Percentiles rank a stretch among this genome's conserved stretches.
Conservation (phyloP, 1,140 invertebrate species). For the Drosophila nigrodunni region DNA sequence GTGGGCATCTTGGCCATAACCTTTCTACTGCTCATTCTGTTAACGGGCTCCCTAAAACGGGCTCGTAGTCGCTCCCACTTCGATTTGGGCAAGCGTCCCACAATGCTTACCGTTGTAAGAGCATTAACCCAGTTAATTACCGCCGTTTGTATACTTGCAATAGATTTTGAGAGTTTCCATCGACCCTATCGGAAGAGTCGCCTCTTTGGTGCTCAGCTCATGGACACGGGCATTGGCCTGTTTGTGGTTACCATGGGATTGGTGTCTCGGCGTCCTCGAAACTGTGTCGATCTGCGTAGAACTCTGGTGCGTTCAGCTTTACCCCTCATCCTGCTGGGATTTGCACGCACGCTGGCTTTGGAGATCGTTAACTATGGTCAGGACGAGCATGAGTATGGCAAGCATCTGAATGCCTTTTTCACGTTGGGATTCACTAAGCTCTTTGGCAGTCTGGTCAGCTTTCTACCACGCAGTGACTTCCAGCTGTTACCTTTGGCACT, state of each 20-base stretch:
- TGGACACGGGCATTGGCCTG: slow-evolving; percentile 97
- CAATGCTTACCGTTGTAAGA: slow-evolving; percentile 85
- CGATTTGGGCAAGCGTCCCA: slow-evolving; percentile 60
- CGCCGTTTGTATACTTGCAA: slow-evolving; percentile 94
- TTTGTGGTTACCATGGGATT: slow-evolving; percentile 94
- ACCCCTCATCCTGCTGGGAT: slow-evolving; percentile 89
- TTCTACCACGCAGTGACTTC: slow-evolving; percentile 35
- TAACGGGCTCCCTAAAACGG: slow-evolving; percentile 18
- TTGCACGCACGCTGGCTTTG: slow-evolving; percentile 88
- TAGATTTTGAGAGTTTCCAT: slow-evolving; percentile 96
- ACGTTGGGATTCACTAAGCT: slow-evolving; percentile 95
- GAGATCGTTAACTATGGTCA: slow-evolving; percentile 92
- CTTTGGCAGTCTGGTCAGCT: slow-evolving; percentile 85
- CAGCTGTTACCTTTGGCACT: slow-evolving; percentile 55
- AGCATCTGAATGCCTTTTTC: slow-evolving; percentile 99
- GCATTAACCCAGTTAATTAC: slow-evolving; percentile 91
- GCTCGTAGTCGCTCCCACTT: slow-evolving; percentile 44
- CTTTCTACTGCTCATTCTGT: slow-evolving; percentile 24
- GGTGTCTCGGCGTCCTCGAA: slow-evolving; percentile 85
- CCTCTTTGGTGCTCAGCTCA: slow-evolving; percentile 94
- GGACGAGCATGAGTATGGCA: slow-evolving; percentile 95
- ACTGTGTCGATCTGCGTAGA: slow-evolving; percentile 62
- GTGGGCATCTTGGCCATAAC: slow-evolving; percentile 30
- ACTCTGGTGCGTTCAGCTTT: slow-evolving; percentile 74
- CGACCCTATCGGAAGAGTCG: slow-evolving; percentile 94